Percentiles rank a stretch among this genome's conserved stretches.
phyloP scores from a whole-genome alignment of 2,113 vertebrate genomes.

The Nibea albiflora region DNA sequence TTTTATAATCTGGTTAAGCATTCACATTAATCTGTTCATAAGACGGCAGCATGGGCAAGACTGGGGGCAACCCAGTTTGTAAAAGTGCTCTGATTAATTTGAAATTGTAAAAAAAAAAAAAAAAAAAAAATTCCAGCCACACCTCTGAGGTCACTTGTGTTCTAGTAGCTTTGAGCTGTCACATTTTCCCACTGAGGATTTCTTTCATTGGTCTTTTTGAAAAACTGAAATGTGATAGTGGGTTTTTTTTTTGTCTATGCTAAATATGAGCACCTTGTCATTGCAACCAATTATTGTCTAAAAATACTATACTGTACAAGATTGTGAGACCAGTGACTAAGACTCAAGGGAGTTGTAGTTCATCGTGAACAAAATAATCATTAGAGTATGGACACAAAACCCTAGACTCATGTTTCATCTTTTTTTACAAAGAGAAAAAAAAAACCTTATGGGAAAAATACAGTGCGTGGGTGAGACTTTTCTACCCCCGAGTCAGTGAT shows the following conservation, averaged over 20 bases:
- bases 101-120: neutral
- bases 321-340: neutral
- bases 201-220: neutral
- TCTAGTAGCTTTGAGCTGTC: neutral
- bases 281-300: neutral
- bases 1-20: slow-evolving; percentile 14
- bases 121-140: no score
- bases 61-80: neutral
- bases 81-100: neutral
- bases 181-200: neutral
- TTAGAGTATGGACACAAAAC: neutral
- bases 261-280: neutral
- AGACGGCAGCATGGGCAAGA: neutral
- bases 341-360: neutral
- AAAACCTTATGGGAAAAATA: slow-evolving; percentile 4
- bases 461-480: neutral
- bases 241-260: neutral
- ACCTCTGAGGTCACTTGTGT: neutral
- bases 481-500: neutral
- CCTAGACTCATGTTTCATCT: neutral
- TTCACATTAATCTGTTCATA: slow-evolving; percentile 8
- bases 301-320: neutral
- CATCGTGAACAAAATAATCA: neutral
- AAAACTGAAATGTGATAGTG: slow-evolving; percentile 3
- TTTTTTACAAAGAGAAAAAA: slow-evolving; percentile 20